Base-by-base conservation (phyloP, 2,797 vertebrate genomes). In the Echiichthys vipera region DNA sequence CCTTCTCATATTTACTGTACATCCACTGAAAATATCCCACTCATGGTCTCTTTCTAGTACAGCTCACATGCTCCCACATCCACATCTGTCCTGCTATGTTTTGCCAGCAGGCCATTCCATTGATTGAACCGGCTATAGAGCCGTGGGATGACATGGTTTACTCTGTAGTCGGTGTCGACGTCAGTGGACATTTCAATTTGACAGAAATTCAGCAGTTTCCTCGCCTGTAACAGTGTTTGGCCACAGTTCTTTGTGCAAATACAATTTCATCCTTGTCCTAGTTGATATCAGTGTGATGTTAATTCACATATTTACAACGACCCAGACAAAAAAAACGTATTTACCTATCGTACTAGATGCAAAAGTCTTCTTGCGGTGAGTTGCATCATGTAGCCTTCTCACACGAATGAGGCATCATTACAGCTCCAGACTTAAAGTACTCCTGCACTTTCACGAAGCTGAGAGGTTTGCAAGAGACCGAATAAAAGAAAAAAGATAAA, bases 11-110 rank as follows among this genome's bases (percentile, higher is more conserved):
- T 89, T 84, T 81, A 74, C 69, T 53, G 56, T 47, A 66, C 62
- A 66, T 74, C 51, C 65, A 42, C 65, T 43, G 27, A 58, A 72
- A 76, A 57, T 34, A 46, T 66, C 24, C 53, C 36, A 22, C 34
- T 65, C 56, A 0, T 30, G 27, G 30, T 56, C 67, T 78, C 79
- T 84, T 84, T 89, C 81, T 71, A 78, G 85, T 78, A 61, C 69
- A 65, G 50, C 66, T 65, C 68, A 34, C 58, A n/a, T 25, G 24
- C 0, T 14, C 57, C 73, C 70, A 37, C 73, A 59, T 56, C 69
- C 77, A 81, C 81, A 87, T 88, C 77, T 86, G 74, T 78, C 59
- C 84, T 24, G 78, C 81, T 86, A 62, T 36, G 42, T 71, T 80
- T 71, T 74, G 71, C 88, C 86, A 66, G 59, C 29, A 64, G 82